These are phyloP conservation scores for Scrobipalpa costella DNA, from an alignment of 2,888 invertebrate genomes.

Conservation along the genomic window DNA sequence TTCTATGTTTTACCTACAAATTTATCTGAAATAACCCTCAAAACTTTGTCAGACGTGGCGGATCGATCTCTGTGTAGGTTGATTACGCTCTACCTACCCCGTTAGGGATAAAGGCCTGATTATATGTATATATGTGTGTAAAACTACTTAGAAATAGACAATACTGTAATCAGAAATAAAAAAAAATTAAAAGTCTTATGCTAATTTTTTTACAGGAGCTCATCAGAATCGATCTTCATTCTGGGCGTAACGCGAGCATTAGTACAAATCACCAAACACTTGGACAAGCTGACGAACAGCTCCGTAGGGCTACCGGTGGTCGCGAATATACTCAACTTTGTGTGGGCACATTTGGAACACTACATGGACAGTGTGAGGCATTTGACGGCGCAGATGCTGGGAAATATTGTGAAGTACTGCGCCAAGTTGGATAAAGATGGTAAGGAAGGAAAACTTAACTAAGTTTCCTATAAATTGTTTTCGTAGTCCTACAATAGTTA, in stretches of 20 bases:
- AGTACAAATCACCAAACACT: constrained; percentile 51
- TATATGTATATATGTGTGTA: too few species aligned
- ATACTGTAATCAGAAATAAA: background rate
- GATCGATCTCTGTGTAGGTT: too few species aligned
- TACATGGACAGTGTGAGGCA: constrained; percentile 84
- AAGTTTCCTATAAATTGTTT: too few species aligned
- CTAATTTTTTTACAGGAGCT: constrained; percentile 50
- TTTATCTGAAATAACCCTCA: too few species aligned
- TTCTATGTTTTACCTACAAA: too few species aligned
- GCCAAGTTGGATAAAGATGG: constrained; percentile 51
- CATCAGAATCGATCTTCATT: constrained; percentile 58
- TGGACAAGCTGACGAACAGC: constrained; percentile 34
- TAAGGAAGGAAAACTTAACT: constrained; percentile 40
- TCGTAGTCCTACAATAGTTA: too few species aligned
- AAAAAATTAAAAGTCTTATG: background rate
- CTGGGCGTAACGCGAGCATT: constrained; percentile 59
- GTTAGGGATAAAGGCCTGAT: too few species aligned
- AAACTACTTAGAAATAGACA: background rate
- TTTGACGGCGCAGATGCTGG: constrained; percentile 74
- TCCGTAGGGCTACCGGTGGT: constrained; percentile 39
- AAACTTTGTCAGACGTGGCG: too few species aligned
- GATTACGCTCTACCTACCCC: too few species aligned
- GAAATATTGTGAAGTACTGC: constrained; percentile 52
- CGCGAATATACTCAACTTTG: constrained; percentile 57
- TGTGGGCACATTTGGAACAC: constrained; percentile 83